Conservation (phyloP, 1,140 invertebrate species). For the Amphibalanus amphitrite region DNA sequence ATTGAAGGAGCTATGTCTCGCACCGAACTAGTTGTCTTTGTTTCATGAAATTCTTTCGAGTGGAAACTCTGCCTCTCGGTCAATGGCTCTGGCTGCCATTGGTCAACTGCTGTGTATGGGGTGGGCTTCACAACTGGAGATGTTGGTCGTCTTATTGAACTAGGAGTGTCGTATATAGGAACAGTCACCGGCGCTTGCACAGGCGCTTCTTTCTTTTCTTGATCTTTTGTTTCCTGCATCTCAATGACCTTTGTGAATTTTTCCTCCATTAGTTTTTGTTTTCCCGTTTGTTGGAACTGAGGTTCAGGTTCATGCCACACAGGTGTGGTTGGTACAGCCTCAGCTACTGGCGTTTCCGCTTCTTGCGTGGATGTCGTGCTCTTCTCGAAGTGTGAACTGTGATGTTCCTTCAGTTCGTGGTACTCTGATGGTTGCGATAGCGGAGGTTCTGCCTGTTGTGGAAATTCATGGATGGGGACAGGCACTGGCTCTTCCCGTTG, state of each 20-base stretch:
- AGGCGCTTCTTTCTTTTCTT: background rate
- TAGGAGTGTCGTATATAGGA: background rate
- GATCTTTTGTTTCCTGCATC: background rate
- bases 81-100: too few relatives aligned
- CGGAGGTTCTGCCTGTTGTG: background rate
- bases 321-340: background rate
- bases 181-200: background rate
- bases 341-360: background rate
- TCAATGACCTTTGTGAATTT: background rate
- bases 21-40: too few relatives aligned
- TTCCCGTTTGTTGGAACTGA: background rate
- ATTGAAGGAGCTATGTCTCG: too few relatives aligned
- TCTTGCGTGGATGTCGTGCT: background rate
- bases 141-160: background rate
- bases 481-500: background rate
- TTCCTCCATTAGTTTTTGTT: background rate
- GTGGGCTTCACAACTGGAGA: too few relatives aligned
- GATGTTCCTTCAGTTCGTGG: background rate
- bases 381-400: background rate
- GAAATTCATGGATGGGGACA: background rate
- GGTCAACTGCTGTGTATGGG: too few relatives aligned
- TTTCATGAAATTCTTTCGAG: too few relatives aligned
- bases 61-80: too few relatives aligned
- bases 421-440: background rate
- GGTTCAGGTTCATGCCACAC: background rate